Percentiles rank a stretch among this genome's conserved stretches.
Evolutionary conservation across 2,113 vertebrate genomes (phyloP).

Genomic region (Riparia riparia): DNA sequence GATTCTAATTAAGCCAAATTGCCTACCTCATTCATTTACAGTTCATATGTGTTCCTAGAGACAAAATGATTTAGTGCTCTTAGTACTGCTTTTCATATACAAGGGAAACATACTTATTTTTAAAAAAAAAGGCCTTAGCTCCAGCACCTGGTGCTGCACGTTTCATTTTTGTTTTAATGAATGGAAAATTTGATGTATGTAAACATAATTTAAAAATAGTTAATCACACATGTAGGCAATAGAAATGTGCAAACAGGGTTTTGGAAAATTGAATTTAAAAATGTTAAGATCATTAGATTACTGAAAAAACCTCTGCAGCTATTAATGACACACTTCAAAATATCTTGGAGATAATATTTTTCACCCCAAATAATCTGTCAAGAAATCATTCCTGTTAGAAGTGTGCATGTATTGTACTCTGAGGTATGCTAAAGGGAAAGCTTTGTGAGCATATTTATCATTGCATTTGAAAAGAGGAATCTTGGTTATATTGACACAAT

Average conservation of each 20-base stretch:
- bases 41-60: slow-evolving; percentile 67
- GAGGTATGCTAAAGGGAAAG: slow-evolving; percentile 7
- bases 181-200: slow-evolving; percentile 2
- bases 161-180: slow-evolving; percentile 9
- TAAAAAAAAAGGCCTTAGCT: neutral
- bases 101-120: neutral
- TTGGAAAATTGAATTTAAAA: slow-evolving; percentile 54
- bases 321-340: slow-evolving; percentile 34
- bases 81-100: neutral
- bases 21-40: slow-evolving; percentile 75
- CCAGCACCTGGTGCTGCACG: neutral
- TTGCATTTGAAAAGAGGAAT: slow-evolving; percentile 23
- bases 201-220: slow-evolving; percentile 55
- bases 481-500: neutral
- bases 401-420: neutral
- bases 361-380: slow-evolving; percentile 62
- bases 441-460: slow-evolving; percentile 9
- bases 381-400: neutral
- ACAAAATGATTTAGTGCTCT: slow-evolving; percentile 69
- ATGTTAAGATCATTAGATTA: slow-evolving; percentile 4
- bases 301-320: neutral
- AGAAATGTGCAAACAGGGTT: slow-evolving; percentile 12
- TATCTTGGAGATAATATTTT: slow-evolving; percentile 58
- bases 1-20: slow-evolving; percentile 78
- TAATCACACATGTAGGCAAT: neutral